Conservation (phyloP, 2,113 vertebrate genomes). For the Bubo scandiacus region DNA sequence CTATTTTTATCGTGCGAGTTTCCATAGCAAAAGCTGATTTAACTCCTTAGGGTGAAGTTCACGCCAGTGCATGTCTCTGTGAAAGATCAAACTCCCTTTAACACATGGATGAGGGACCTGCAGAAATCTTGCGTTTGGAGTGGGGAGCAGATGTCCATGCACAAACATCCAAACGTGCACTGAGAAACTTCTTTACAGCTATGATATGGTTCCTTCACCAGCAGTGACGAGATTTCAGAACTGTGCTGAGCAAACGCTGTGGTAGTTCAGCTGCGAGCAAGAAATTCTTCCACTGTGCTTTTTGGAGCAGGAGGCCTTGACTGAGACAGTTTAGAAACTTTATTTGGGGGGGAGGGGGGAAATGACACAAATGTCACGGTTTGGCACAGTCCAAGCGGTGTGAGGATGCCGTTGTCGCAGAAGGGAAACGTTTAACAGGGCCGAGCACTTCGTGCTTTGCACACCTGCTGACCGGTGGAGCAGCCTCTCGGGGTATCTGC, state of each 20-base stretch:
- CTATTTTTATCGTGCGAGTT: conserved; percentile 55
- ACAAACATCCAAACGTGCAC: fast-evolving
- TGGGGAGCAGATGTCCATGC: neutral
- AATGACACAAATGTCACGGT: fast-evolving
- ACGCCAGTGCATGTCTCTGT: neutral
- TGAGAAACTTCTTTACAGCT: neutral
- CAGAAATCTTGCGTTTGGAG: neutral
- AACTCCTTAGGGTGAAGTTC: conserved; percentile 52
- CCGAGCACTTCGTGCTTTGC: neutral
- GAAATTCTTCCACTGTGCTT: neutral
- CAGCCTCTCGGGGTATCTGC: too few species aligned
- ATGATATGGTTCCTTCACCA: fast-evolving
- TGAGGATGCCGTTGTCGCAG: neutral
- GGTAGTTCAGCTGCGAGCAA: neutral
- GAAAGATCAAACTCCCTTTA: neutral
- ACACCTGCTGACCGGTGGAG: neutral
- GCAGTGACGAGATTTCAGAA: fast-evolving
- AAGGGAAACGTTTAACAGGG: fast-evolving
- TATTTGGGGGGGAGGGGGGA: fast-evolving
- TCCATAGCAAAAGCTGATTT: conserved; percentile 45
- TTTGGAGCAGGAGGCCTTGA: neutral
- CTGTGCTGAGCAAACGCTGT: neutral
- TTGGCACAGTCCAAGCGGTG: fast-evolving
- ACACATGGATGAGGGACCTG: neutral
- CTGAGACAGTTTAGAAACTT: neutral